A percentile compares a stretch with the other conserved stretches of the same genome.
Evolutionary conservation across 2,888 invertebrate genomes (phyloP).

Genomic region (Morinoia aosen): DNA sequence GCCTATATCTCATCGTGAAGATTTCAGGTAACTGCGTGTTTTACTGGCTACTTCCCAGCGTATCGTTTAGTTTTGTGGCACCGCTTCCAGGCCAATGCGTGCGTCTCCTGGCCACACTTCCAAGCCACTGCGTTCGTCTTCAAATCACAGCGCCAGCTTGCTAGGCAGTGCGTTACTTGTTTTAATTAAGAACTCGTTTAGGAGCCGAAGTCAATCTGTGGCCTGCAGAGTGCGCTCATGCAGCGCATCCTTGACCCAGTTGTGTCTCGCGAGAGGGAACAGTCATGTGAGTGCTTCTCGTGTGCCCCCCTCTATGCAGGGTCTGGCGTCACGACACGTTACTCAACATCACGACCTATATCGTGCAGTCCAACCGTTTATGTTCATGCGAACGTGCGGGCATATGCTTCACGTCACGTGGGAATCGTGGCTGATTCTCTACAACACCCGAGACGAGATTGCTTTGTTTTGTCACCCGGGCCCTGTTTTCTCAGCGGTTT

Average conservation of each 20-base stretch:
- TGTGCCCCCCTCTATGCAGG: not conserved
- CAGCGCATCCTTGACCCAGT: conserved; percentile 31
- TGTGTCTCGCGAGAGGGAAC: not conserved
- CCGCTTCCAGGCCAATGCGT: not conserved
- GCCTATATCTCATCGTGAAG: not conserved
- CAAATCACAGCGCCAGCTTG: too few species aligned
- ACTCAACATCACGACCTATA: not conserved
- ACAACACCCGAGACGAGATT: not conserved
- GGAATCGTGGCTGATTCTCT: not conserved
- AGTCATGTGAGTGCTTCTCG: not conserved
- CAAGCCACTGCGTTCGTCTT: not conserved
- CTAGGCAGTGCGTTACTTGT: not conserved
- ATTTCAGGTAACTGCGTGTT: not conserved
- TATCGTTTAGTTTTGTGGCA: not conserved
- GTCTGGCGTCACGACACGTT: not conserved
- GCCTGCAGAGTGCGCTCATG: not conserved
- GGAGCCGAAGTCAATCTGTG: not conserved
- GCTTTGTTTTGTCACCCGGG: not conserved
- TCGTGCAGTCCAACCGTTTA: not conserved
- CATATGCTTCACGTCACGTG: too few species aligned
- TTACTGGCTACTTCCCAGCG: not conserved
- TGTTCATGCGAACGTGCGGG: not conserved
- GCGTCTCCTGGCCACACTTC: not conserved
- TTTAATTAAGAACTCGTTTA: conserved; percentile 12
- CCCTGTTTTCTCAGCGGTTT: not conserved